Evolutionary conservation across 2,797 vertebrate species (phyloP).

Genomic region (Adelosebastes latens): DNA sequence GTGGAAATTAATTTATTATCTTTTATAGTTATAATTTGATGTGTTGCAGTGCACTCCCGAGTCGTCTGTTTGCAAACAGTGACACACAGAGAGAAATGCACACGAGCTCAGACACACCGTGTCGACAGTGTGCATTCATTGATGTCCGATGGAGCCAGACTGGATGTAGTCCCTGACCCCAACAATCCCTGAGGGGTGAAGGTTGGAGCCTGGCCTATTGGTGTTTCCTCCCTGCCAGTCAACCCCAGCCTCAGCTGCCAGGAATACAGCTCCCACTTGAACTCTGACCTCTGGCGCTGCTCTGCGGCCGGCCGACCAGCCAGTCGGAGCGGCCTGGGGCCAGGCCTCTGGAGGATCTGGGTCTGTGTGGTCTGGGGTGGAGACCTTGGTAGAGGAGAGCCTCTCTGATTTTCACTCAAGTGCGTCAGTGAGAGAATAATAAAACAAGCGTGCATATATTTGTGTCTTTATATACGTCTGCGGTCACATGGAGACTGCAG

Average conservation of each 20-base stretch:
- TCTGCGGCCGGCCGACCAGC: constrained; percentile 12
- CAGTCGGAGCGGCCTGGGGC: neutral
- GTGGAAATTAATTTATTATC: neutral
- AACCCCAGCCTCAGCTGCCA: constrained; percentile 46
- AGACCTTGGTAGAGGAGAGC: constrained; percentile 19
- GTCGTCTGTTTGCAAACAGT: neutral
- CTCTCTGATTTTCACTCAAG: constrained; percentile 12
- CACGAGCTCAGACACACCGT: neutral
- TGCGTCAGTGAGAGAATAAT: constrained; percentile 28
- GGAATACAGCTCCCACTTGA: constrained; percentile 57
- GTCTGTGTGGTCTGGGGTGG: constrained; percentile 59
- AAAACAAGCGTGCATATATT: constrained; percentile 40
- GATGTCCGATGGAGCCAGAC: constrained; percentile 72
- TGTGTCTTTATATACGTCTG: constrained; percentile 32
- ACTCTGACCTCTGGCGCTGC: constrained; percentile 44
- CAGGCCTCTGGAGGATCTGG: constrained; percentile 38
- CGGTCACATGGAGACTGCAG: constrained; percentile 27
- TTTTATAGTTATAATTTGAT: neutral
- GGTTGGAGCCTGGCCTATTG: constrained; percentile 47
- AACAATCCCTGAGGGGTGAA: constrained; percentile 41
- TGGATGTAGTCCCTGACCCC: constrained; percentile 64
- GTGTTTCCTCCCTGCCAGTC: constrained; percentile 63
- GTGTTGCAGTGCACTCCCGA: neutral
- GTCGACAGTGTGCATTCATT: constrained; percentile 20
- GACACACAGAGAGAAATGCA: neutral